Evolutionary conservation across 2,797 vertebrate genomes (phyloP).

Genomic region (Eidolon dupreanum): DNA sequence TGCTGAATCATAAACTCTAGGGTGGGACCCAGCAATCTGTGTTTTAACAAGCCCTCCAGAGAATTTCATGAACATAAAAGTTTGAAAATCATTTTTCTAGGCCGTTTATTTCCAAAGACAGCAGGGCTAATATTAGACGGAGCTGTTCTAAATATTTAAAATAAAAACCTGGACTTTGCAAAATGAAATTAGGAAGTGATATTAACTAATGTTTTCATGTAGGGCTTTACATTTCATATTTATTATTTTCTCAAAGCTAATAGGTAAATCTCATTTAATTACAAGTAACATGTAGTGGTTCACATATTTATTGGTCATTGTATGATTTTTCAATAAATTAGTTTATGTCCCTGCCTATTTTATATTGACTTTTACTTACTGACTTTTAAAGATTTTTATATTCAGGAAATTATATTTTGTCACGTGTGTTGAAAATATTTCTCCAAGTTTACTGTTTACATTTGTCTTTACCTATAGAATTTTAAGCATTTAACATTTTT

Average conservation of each 20-base stretch:
- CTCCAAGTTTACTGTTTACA: neutral
- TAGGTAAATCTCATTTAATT: slow-evolving; percentile 5
- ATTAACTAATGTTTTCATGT: neutral
- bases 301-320: neutral
- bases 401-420: neutral
- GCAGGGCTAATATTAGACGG: neutral
- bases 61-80: neutral
- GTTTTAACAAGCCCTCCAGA: slow-evolving; percentile 18
- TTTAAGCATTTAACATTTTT: neutral
- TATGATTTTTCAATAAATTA: slow-evolving; percentile 1
- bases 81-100: neutral
- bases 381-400: neutral
- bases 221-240: neutral
- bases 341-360: neutral
- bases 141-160: slow-evolving; percentile 9
- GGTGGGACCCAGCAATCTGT: neutral
- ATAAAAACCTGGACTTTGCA: neutral
- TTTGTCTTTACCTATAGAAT: neutral
- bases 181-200: slow-evolving; percentile 12
- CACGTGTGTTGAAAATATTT: neutral
- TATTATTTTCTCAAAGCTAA: neutral
- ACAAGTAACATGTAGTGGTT: neutral
- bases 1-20: neutral
- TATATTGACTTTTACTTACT: neutral
- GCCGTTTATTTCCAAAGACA: slow-evolving; percentile 26